These are phyloP conservation scores for Beris morrisii DNA, from an alignment of 2,888 invertebrate genomes.

Conservation along the genomic window DNA sequence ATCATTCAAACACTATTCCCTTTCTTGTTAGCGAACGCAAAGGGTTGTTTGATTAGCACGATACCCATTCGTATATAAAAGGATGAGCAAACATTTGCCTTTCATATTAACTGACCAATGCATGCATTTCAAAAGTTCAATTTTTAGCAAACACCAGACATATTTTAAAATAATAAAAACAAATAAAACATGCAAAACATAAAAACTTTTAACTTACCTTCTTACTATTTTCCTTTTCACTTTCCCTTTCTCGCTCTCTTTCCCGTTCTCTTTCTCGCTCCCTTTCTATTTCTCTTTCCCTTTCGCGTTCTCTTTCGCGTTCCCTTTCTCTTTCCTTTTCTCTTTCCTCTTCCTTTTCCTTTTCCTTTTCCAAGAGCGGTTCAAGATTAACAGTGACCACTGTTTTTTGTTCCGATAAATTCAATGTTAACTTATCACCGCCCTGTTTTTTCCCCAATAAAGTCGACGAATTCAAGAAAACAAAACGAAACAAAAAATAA, in stretches of 20 bases:
- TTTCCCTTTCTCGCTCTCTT: not conserved
- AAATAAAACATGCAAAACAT: constrained; percentile 2
- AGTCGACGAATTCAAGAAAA: constrained; percentile 28
- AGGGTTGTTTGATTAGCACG: too few relatives aligned
- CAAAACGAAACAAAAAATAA: constrained; percentile 16
- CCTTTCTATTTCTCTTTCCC: not conserved
- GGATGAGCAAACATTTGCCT: too few relatives aligned
- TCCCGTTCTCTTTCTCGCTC: not conserved
- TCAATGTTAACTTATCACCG: constrained; percentile 69
- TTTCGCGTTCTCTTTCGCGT: not conserved
- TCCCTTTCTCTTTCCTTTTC: not conserved
- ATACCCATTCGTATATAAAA: too few relatives aligned
- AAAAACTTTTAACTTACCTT: constrained; percentile 30
- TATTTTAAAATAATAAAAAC: constrained; percentile 33
- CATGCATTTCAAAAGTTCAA: too few relatives aligned
- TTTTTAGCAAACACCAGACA: too few relatives aligned
- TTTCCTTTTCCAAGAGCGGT: constrained; percentile 26
- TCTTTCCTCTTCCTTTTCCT: not conserved
- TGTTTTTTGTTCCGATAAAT: constrained; percentile 54
- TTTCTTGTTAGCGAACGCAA: too few relatives aligned
- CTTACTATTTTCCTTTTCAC: constrained; percentile 27
- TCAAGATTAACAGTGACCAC: constrained; percentile 28
- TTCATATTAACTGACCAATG: too few relatives aligned
- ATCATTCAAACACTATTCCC: too few relatives aligned
- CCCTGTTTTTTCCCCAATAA: constrained; percentile 57